Evolutionary conservation across 2,797 vertebrate species (phyloP).

Genomic region (Tenualosa thibaudeaui): DNA sequence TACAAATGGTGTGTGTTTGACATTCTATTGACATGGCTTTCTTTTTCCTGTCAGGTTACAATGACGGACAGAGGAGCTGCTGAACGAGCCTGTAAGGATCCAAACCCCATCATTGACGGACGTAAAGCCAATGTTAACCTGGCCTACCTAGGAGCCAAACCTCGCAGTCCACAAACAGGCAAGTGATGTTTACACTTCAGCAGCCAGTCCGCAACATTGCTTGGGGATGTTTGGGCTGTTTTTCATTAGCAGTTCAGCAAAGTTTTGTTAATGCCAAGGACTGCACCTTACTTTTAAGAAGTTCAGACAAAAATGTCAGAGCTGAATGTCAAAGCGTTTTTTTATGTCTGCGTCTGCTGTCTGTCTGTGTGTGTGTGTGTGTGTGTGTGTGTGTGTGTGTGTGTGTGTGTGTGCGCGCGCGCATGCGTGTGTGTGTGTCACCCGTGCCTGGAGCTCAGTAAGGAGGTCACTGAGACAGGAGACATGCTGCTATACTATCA

Average conservation of each 20-base stretch:
- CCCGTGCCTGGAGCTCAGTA: neutral
- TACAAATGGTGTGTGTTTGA: neutral
- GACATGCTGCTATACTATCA: neutral
- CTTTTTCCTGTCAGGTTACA: constrained; percentile 80
- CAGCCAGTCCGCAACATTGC: neutral
- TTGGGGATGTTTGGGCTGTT: neutral
- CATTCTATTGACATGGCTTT: neutral
- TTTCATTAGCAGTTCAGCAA: too few species aligned
- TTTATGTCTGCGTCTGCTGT: neutral
- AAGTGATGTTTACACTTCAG: constrained; percentile 54
- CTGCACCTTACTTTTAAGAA: neutral
- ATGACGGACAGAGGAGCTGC: constrained; percentile 90
- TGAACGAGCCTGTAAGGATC: constrained; percentile 91
- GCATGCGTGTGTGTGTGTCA: too few species aligned
- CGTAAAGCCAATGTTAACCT: constrained; percentile 97
- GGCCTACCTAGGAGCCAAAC: constrained; percentile 94
- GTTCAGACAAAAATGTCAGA: neutral
- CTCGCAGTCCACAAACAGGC: constrained; percentile 89
- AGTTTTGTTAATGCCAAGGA: neutral
- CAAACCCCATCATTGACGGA: constrained; percentile 95
- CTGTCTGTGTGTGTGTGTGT: neutral
- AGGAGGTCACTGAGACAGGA: neutral
- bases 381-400: too few species aligned
- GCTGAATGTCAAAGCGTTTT: neutral
- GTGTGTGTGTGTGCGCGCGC: too few species aligned